These are phyloP conservation scores for Rhynchonycteris naso DNA, from an alignment of 2,797 vertebrate genomes.

Conservation along the genomic window DNA sequence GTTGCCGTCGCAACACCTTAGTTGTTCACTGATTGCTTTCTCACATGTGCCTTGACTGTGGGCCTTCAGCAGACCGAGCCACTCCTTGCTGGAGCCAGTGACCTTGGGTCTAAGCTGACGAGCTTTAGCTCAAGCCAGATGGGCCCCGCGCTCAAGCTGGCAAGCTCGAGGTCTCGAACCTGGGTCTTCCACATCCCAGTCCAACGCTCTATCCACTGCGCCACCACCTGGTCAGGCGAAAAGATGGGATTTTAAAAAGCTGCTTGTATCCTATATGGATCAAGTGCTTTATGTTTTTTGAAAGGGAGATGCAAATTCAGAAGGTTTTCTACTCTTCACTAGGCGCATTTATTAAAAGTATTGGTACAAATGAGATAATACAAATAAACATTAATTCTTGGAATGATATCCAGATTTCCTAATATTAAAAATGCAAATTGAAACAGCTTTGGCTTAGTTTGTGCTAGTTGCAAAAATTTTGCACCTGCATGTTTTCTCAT, in stretches of 20 bases:
- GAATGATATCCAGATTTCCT: background rate
- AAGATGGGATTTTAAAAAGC: background rate
- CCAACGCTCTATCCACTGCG: too few species aligned
- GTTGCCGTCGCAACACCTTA: too few species aligned
- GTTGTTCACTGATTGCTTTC: too few species aligned
- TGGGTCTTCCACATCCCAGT: too few species aligned
- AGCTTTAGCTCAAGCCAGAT: too few species aligned
- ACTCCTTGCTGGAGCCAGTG: too few species aligned
- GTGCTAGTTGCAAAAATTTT: background rate
- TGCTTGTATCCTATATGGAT: background rate
- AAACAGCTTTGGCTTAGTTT: slow-evolving; percentile 1
- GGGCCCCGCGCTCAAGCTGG: too few species aligned
- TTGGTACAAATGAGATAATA: background rate
- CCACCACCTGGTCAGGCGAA: too few species aligned
- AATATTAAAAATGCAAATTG: background rate
- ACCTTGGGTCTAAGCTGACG: too few species aligned
- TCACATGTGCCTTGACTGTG: too few species aligned
- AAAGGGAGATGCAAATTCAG: background rate
- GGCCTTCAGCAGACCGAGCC: too few species aligned
- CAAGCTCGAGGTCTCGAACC: too few species aligned
- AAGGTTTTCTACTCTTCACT: background rate
- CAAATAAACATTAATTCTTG: slow-evolving; percentile 4
- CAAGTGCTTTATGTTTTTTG: background rate
- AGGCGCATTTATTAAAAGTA: background rate
- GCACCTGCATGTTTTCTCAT: background rate